A percentile compares a stretch with the other conserved stretches of the same genome.
Evolutionary conservation across 1,140 invertebrate genomes (phyloP).

Genomic region (Musca vetustissima): DNA sequence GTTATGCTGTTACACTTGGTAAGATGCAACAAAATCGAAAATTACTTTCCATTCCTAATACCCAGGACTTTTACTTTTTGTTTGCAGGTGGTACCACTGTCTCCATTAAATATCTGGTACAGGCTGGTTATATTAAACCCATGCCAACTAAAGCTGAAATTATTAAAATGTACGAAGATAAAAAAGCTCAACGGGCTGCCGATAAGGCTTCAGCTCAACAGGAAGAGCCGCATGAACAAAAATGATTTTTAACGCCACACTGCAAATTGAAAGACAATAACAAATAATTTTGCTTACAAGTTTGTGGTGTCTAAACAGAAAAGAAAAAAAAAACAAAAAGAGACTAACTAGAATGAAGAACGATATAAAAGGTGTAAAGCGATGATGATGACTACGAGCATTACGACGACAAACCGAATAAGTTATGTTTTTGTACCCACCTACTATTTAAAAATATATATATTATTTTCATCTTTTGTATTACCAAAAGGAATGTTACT

Average conservation of each 20-base stretch:
- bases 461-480: too few relatives aligned
- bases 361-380: too few relatives aligned
- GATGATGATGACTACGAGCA: too few relatives aligned
- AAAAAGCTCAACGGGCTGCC: slow-evolving; percentile 51
- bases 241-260: slow-evolving; percentile 5
- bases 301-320: too few relatives aligned
- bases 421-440: too few relatives aligned
- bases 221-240: neutral
- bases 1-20: slow-evolving; percentile 90
- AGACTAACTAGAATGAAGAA: too few relatives aligned
- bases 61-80: too few relatives aligned
- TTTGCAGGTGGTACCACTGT: slow-evolving; percentile 67
- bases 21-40: slow-evolving; percentile 36
- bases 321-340: too few relatives aligned
- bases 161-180: slow-evolving; percentile 61
- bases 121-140: slow-evolving; percentile 67
- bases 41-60: slow-evolving; percentile 10
- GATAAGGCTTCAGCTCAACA: slow-evolving; percentile 21
- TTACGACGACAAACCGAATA: too few relatives aligned
- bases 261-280: slow-evolving; percentile 5
- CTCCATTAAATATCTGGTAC: slow-evolving; percentile 67
- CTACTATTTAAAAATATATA: too few relatives aligned
- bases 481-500: too few relatives aligned
- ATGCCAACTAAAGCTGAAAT: slow-evolving; percentile 61
- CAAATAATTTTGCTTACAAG: too few relatives aligned